Evolutionary conservation across 2,113 vertebrate species (phyloP), one percentile per base, ranked within the genome.

Genomic region (Gallinago media): DNA sequence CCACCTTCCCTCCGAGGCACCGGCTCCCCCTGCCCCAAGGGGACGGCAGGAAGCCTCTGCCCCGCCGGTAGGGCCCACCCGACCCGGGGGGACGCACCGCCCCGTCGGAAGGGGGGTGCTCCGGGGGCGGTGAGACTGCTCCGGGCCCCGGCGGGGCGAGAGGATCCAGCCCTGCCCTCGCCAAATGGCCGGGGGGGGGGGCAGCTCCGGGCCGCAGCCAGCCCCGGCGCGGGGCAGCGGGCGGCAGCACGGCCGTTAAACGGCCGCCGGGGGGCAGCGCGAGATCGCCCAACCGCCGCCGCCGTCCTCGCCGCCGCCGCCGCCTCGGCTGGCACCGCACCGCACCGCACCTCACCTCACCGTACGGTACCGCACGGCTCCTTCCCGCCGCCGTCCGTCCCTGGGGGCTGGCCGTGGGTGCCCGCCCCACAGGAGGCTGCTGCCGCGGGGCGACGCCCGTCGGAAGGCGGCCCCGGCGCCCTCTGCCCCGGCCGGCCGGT

Each of bases 211-310:
- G 20, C 26, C 21, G 19, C 23, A 46, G 25, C 25, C 29, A 13
- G 13, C 21, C 11, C 34, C 10, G 23, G 44, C 47, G 50, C 20
- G 26, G 55, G 76, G 47, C 29, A 5, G 54, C 76, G 46, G 88
- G 88, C 49, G 44, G 89, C 84, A 23, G 94, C 92, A 78, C 79
- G 95, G 92, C 90, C 83, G 42, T 31, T 73, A 90, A 90, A 62
- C 63, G 95, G 92, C 95, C 95, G 82, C 95, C 92, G 86, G 95
- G 95, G 94, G 94, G 94, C 92, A 96, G 95, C 89, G 81, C 52
- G 92, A 79, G 85, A 95, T 94, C 94, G 94, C 77, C 94, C 92
- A 95, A 94, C 66, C 27, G 88, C 83, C 65, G 63, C 70, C 74
- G 34, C 31, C 55, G n/a, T 18, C 55, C 52, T 17, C 52, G 54